Conservation (phyloP, 1,140 invertebrate genomes). For the Saccostrea echinata region DNA sequence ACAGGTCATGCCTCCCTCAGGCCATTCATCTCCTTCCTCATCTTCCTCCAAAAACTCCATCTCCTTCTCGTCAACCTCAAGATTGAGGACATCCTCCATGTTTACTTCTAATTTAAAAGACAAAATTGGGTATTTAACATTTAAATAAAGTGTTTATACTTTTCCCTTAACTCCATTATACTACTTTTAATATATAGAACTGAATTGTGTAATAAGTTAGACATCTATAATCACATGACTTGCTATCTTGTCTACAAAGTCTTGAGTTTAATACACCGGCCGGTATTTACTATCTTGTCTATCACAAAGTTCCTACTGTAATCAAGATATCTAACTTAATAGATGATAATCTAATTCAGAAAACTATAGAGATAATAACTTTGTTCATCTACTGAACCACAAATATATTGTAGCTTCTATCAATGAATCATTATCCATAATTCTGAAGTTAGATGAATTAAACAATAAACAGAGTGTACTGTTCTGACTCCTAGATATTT, state of each 20-base stretch:
- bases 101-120: no score
- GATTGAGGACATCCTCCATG: no score
- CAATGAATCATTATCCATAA: neutral
- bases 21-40: no score
- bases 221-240: neutral
- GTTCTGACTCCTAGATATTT: neutral
- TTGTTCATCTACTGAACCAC: neutral
- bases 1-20: no score
- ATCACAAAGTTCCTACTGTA: neutral
- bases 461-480: neutral
- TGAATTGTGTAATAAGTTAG: neutral
- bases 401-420: neutral
- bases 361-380: neutral
- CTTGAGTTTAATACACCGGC: neutral
- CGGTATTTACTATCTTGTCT: neutral
- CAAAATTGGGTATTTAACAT: no score
- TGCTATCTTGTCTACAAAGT: neutral
- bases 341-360: neutral
- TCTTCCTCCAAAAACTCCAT: no score
- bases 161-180: no score
- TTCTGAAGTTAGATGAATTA: neutral
- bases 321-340: neutral
- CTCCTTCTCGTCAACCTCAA: no score
- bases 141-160: no score
- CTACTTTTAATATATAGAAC: neutral